Evolutionary conservation across 2,113 vertebrate genomes (phyloP), one percentile per base, ranked within the genome.

Genomic region (Ia io): DNA sequence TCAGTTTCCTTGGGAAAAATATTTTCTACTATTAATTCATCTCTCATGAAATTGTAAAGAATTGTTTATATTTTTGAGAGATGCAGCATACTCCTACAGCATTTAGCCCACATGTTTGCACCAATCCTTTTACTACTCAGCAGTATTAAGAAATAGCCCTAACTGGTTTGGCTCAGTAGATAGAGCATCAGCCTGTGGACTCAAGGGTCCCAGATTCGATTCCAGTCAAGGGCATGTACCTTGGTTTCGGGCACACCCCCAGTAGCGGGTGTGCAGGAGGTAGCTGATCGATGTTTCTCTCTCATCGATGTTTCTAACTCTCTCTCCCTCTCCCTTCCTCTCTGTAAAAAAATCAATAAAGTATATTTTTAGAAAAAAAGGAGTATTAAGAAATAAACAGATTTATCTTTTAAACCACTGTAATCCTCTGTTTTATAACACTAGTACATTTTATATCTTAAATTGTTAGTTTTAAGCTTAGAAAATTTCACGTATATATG

Each of bases 371-470:
- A 51, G 16, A 51, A 51, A 51, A 51, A 51, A 51, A 40, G 16
- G 3, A 47, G 40, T 79, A 88, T 42, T 70, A 88, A 47, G 65
- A 78, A 35, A 85, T 28, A 53, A 40, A 51, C 9, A 61, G 2
- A n/a, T 42, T 6, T 88, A 28, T 74, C n/a, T 44, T 69, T 14
- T 11, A 94, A 92, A 44, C 22, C 4, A 44, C 18, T 61, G 3
- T 71, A 70, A 87, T 9, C 42, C 32, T 67, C 25, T 42, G 6
- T 77, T 94, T 42, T 51, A 18, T 90, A 90, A 84, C 17, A 17
- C 71, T 73, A 53, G 10, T 84, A 53, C 25, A n/a, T 84, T 93
- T 91, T 83, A 32, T 67, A 56, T 80, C 83, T 95, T 80, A 85
- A 87, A 63, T 40, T 56, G 28, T 69, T 84, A 67, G 35, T n/a